phyloP scores from a whole-genome alignment of 1,140 invertebrate species.

The Solenopsis invicta region DNA sequence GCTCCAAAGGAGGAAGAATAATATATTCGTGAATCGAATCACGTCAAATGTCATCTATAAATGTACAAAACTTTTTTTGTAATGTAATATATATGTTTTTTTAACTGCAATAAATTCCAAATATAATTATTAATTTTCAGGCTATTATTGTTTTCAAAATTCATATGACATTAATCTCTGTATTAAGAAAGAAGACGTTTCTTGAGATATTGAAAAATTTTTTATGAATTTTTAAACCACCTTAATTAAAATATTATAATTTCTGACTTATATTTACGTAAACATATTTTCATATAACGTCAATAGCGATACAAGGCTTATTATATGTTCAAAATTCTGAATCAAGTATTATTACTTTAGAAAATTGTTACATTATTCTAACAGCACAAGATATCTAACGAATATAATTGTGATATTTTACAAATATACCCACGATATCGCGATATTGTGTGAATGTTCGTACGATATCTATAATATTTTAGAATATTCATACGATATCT shows the following conservation, averaged over 20 bases:
- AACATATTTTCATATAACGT: not conserved
- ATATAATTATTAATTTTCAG: not conserved
- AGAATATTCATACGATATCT: too few relatives aligned
- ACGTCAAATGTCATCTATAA: slow-evolving; percentile 34
- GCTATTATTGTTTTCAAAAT: not conserved
- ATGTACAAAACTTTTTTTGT: not conserved
- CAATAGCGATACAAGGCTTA: not conserved
- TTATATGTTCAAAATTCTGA: not conserved
- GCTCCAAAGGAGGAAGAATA: slow-evolving; percentile 69
- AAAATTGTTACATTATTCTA: too few relatives aligned
- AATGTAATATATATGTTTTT: not conserved
- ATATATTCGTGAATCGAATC: slow-evolving; percentile 16
- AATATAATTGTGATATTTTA: too few relatives aligned
- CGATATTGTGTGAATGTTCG: too few relatives aligned
- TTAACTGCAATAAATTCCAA: not conserved
- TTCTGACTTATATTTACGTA: not conserved
- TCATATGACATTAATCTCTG: not conserved
- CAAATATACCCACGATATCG: too few relatives aligned
- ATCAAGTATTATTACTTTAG: not conserved
- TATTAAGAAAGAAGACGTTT: not conserved
- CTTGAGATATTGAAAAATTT: not conserved
- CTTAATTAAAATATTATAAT: slow-evolving; percentile 12
- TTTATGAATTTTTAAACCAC: not conserved
- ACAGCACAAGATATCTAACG: too few relatives aligned
- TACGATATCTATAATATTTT: too few relatives aligned